These are phyloP conservation scores for Choloepus hoffmanni DNA, from an alignment of 2,113 vertebrate species.

Conservation along the genomic window DNA sequence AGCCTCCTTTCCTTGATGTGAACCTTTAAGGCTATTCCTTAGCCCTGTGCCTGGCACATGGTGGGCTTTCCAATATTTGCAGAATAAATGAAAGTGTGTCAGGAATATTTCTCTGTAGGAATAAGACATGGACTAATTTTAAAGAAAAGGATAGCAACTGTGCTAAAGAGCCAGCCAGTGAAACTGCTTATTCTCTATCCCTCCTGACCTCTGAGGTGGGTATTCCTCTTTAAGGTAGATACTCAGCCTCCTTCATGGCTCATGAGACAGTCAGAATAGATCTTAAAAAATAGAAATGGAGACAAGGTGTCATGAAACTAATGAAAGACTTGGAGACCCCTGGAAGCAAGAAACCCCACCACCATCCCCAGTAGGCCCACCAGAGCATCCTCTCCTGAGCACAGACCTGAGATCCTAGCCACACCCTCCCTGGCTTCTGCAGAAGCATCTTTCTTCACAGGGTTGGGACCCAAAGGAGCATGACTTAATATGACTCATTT, in stretches of 20 bases:
- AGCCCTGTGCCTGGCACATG: background rate
- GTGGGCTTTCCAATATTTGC: background rate
- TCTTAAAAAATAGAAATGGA: slow-evolving; percentile 17
- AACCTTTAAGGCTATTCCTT: background rate
- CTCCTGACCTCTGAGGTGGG: background rate
- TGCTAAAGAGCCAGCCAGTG: background rate
- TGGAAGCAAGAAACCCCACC: background rate
- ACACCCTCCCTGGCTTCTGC: background rate
- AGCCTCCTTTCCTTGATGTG: background rate
- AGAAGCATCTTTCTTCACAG: slow-evolving; percentile 21
- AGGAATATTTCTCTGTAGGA: background rate
- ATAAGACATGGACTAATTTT: background rate
- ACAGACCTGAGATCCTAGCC: background rate
- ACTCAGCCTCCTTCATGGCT: background rate
- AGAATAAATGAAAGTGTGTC: background rate
- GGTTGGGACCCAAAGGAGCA: background rate
- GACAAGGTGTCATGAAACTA: background rate
- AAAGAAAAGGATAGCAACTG: background rate
- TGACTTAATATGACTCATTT: slow-evolving; percentile 57
- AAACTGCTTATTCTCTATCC: background rate
- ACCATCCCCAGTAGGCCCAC: background rate
- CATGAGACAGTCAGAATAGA: background rate
- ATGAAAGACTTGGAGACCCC: background rate
- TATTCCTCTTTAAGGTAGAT: background rate
- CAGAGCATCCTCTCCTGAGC: background rate